Evolutionary conservation across 2,888 invertebrate genomes (phyloP), one percentile per base, ranked within the genome.

Genomic region (Mongoloraphidia duomilia): DNA sequence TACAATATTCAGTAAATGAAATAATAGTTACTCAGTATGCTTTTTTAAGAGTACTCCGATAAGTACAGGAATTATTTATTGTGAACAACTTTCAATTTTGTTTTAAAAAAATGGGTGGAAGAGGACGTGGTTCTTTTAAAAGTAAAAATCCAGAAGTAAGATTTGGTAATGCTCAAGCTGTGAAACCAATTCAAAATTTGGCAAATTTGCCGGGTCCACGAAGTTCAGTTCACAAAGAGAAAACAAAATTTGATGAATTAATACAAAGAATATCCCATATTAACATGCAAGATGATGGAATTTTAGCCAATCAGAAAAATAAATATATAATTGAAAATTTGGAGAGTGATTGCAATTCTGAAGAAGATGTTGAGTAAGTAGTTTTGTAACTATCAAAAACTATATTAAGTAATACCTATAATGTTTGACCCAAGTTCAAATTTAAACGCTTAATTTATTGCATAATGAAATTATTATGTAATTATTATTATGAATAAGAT

Each of bases 251-350:
- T 55, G 53, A 53, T n/a, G 58, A 58, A 43, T 54, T 66, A 33
- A 54, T 65, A 17, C 55, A 55, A 8, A 55, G 56, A 50, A 55
- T 67, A n/a, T 59, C 60, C 43, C 58, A 61, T 49, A 54, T 67
- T 33, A 60, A 60, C 53, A 48, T 58, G 9, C 56, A 58, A 9
- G 68, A 68, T 53, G 67, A 68, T 56, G 67, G 67, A 8, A 67
- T 67, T 44, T 52, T 61, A 50, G 60, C 66, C 48, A 67, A 67
- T 54, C 61, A 64, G 49, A 68, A 67, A 54, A 56, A 66, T 12
- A 62, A 61, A 53, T 55, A 60, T 50, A 60, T 67, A 38, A 51
- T 62, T 26, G 59, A 63, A 46, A 56, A 55, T 40, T 64, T 65
- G 62, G 52, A 55, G 17, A 51, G 60, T 33, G 59, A 59, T 34